Evolutionary conservation across 2,888 invertebrate genomes (phyloP).

Genomic region (Muschampia plurimacula): DNA sequence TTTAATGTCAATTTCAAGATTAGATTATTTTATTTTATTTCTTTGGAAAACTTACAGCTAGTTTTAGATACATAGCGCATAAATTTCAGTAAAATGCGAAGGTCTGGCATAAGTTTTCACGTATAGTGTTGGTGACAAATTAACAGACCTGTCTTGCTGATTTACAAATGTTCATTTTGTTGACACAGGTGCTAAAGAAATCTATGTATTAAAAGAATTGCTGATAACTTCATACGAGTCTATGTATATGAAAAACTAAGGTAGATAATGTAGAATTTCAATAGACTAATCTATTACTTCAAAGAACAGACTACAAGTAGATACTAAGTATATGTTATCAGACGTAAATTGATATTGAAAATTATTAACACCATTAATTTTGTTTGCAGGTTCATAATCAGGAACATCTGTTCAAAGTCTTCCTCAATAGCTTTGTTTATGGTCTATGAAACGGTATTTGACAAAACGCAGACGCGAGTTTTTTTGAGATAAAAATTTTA

Average conservation of each 20-base stretch:
- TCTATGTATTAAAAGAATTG: not conserved
- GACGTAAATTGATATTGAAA: not conserved
- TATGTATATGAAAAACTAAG: too few species aligned
- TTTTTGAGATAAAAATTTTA: not conserved
- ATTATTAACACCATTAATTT: conserved; percentile 1
- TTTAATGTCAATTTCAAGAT: too few species aligned
- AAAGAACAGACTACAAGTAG: not conserved
- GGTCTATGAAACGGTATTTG: not conserved
- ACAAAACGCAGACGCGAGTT: not conserved
- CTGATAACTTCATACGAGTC: too few species aligned
- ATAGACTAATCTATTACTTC: too few species aligned
- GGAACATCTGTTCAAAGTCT: not conserved
- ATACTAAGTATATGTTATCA: not conserved
- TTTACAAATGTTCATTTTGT: not conserved
- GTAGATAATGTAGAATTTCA: too few species aligned
- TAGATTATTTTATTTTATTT: too few species aligned
- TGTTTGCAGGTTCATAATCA: not conserved
- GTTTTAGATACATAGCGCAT: too few species aligned
- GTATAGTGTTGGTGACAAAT: not conserved
- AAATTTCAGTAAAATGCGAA: too few species aligned
- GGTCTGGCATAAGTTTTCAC: too few species aligned
- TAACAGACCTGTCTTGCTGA: not conserved
- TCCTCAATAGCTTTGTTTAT: not conserved
- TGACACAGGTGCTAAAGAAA: not conserved
- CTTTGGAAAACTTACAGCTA: too few species aligned